Conservation (phyloP, 2,113 vertebrate genomes). For the Platycercus adscitus region DNA sequence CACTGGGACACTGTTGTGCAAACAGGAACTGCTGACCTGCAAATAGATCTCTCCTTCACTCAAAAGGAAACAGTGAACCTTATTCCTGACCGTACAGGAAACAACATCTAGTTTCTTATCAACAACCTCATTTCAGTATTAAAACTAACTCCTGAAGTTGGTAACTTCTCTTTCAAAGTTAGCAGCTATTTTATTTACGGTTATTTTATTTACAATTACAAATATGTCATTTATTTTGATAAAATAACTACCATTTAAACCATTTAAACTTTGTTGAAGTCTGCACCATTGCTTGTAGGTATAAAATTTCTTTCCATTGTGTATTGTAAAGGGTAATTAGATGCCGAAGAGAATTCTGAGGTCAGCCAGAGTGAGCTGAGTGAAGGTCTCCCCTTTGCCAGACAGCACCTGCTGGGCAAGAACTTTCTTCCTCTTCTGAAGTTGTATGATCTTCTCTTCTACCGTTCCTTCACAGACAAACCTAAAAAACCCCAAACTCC, state of each 20-base stretch:
- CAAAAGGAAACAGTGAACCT: neutral
- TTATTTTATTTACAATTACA: neutral
- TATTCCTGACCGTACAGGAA: neutral
- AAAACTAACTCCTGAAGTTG: neutral
- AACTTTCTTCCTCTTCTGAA: conserved; percentile 91
- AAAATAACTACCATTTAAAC: neutral
- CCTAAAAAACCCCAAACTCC: conserved; percentile 62
- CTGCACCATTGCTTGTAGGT: neutral
- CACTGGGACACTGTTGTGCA: no score
- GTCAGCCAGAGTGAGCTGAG: conserved; percentile 91
- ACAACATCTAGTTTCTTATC: neutral
- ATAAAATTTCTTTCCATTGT: neutral
- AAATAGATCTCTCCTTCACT: neutral
- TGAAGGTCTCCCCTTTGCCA: conserved; percentile 81
- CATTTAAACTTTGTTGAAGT: neutral
- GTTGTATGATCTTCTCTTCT: conserved; percentile 91
- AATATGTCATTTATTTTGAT: neutral
- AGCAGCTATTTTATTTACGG: no score
- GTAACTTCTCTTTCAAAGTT: neutral
- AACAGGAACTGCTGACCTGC: neutral
- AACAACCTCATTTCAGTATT: neutral
- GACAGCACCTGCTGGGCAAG: conserved; percentile 91
- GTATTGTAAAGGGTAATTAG: neutral
- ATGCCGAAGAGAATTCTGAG: conserved; percentile 89
- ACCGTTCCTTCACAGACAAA: conserved; percentile 93